Conservation (phyloP, 2,888 invertebrate species). For the Torymus aiolomorphi region DNA sequence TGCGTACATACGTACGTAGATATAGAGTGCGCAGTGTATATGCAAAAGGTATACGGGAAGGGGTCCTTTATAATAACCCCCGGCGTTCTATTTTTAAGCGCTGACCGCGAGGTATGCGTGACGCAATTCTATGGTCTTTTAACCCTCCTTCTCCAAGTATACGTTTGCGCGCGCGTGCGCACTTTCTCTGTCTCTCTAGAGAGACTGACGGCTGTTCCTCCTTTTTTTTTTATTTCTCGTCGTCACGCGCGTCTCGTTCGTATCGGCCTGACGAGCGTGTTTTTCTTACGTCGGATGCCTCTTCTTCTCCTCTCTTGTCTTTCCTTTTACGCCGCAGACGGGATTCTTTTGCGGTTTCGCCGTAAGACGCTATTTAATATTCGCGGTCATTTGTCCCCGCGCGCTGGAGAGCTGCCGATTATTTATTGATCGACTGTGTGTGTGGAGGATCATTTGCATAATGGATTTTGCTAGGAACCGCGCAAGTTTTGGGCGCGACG, state of each 20-base stretch:
- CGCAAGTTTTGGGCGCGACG: background rate
- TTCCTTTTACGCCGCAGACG: background rate
- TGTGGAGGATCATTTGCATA: slow-evolving; percentile 31
- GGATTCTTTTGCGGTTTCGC: slow-evolving; percentile 20
- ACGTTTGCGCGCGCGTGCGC: no score
- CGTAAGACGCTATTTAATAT: background rate
- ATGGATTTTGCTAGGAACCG: slow-evolving; percentile 28
- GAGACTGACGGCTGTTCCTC: no score
- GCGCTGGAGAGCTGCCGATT: slow-evolving; percentile 16
- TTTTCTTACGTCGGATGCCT: slow-evolving; percentile 37
- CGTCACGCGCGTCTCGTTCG: no score
- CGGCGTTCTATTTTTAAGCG: slow-evolving; percentile 73
- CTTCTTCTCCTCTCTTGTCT: slow-evolving; percentile 59
- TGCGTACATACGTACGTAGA: background rate
- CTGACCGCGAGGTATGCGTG: slow-evolving; percentile 72
- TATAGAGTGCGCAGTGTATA: background rate
- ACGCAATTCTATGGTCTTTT: slow-evolving; percentile 60
- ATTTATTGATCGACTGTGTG: slow-evolving; percentile 27
- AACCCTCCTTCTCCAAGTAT: background rate
- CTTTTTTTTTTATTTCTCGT: no score
- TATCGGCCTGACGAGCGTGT: no score
- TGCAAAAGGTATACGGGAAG: slow-evolving; percentile 31
- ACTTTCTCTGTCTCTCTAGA: slow-evolving; percentile 61
- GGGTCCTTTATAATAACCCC: slow-evolving; percentile 69
- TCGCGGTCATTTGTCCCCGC: background rate